These are phyloP conservation scores for Vicugna pacos DNA, from an alignment of 2,113 vertebrate species.

Conservation along the genomic window DNA sequence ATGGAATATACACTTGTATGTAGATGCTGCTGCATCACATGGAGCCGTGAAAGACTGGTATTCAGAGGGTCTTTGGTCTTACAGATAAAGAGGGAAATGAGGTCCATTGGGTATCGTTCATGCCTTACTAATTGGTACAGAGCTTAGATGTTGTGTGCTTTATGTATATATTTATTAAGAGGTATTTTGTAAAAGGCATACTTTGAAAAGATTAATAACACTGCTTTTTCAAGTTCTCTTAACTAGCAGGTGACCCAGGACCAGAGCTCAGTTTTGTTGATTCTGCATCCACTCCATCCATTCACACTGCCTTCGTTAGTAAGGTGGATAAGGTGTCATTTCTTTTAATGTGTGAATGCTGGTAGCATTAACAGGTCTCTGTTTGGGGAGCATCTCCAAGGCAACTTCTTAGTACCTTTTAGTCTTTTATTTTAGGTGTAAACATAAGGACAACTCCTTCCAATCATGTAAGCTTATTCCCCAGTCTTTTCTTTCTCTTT, in stretches of 20 bases:
- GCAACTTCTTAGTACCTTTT: constrained; percentile 50
- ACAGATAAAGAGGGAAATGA: not conserved
- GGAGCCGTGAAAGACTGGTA: not conserved
- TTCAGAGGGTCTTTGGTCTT: not conserved
- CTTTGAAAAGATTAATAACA: constrained; percentile 28
- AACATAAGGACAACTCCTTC: constrained; percentile 49
- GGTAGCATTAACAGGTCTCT: constrained; percentile 11
- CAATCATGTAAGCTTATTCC: constrained; percentile 39
- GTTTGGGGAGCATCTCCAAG: constrained; percentile 62
- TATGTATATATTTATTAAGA: constrained; percentile 17
- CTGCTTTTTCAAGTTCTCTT: not conserved
- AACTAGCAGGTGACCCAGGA: not conserved
- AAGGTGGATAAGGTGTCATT: constrained; percentile 28
- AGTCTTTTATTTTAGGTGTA: constrained; percentile 59
- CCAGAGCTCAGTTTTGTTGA: not conserved
- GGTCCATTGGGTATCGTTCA: not conserved
- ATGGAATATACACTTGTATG: not conserved
- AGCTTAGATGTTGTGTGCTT: constrained; percentile 5
- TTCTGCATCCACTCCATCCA: not conserved
- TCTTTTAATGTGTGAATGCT: constrained; percentile 20
- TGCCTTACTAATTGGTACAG: not conserved
- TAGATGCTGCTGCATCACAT: not conserved
- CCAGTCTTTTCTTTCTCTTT: constrained; percentile 60
- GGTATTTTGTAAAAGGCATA: not conserved
- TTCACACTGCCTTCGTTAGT: not conserved